phyloP scores from a whole-genome alignment of 2,888 invertebrate species.

The Aphodius granarius region DNA sequence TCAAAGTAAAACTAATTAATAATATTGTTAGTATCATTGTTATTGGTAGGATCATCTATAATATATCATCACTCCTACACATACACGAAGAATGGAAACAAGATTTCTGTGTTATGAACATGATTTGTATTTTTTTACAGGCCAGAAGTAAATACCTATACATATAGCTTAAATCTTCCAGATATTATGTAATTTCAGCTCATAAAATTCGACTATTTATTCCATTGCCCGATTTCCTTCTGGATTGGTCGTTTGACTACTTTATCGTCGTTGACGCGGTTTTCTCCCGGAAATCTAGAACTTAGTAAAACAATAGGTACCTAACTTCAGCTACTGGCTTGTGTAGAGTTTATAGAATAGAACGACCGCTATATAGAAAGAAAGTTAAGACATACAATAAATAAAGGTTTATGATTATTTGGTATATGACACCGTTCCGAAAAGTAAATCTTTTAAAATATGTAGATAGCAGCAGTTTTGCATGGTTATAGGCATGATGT shows the following conservation, averaged over 20 bases:
- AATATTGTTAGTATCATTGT: neutral
- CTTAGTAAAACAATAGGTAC: neutral
- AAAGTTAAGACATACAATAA: no score
- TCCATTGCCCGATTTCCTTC: no score
- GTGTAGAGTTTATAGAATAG: neutral
- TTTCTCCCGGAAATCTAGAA: no score
- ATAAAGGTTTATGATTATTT: no score
- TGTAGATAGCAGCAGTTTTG: neutral
- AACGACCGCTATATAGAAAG: no score
- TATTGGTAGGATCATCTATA: neutral
- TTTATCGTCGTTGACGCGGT: no score
- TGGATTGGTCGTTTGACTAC: no score
- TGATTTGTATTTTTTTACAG: slow-evolving; percentile 59
- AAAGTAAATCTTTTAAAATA: neutral
- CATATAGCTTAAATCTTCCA: slow-evolving; percentile 88
- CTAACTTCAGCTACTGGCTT: neutral
- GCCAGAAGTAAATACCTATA: slow-evolving; percentile 88
- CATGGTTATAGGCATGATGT: neutral
- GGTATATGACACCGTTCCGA: neutral
- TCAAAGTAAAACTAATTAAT: neutral
- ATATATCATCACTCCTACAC: neutral
- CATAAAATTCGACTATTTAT: no score
- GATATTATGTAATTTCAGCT: slow-evolving; percentile 64
- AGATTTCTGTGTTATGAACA: neutral
- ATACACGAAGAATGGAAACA: neutral